Evolutionary conservation across 2,888 invertebrate species (phyloP).

Genomic region (Synanthedon tipuliformis): DNA sequence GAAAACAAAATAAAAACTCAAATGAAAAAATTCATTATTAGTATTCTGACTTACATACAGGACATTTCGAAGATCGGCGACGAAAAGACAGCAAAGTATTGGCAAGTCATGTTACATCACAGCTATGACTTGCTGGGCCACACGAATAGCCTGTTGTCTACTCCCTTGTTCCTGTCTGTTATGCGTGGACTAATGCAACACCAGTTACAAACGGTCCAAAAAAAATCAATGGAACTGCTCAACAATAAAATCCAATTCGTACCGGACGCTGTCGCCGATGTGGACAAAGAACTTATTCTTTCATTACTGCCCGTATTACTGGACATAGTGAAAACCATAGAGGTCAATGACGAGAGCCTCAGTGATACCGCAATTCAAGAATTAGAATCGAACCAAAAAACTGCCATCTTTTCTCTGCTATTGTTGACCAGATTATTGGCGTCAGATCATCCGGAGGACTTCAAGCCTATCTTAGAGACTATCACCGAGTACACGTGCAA

Average conservation of each 20-base stretch:
- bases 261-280: constrained; percentile 69
- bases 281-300: constrained; percentile 61
- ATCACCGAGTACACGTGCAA: constrained; percentile 73
- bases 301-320: constrained; percentile 73
- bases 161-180: constrained; percentile 83
- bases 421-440: constrained; percentile 82
- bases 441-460: constrained; percentile 74
- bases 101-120: constrained; percentile 84
- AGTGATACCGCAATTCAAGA: constrained; percentile 63
- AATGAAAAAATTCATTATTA: constrained; percentile 78
- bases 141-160: constrained; percentile 82
- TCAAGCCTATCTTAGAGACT: constrained; percentile 76
- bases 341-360: constrained; percentile 35
- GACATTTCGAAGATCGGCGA: constrained; percentile 74
- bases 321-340: constrained; percentile 68
- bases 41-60: constrained; percentile 76
- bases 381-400: constrained; percentile 80
- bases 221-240: constrained; percentile 87
- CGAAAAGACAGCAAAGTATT: constrained; percentile 77
- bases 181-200: constrained; percentile 80
- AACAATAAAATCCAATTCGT: constrained; percentile 82
- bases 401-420: constrained; percentile 84
- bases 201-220: constrained; percentile 76
- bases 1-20: constrained; percentile 66
- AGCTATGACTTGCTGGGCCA: constrained; percentile 84